These are phyloP conservation scores for Erannis defoliaria DNA, from an alignment of 2,888 invertebrate species.

Conservation along the genomic window DNA sequence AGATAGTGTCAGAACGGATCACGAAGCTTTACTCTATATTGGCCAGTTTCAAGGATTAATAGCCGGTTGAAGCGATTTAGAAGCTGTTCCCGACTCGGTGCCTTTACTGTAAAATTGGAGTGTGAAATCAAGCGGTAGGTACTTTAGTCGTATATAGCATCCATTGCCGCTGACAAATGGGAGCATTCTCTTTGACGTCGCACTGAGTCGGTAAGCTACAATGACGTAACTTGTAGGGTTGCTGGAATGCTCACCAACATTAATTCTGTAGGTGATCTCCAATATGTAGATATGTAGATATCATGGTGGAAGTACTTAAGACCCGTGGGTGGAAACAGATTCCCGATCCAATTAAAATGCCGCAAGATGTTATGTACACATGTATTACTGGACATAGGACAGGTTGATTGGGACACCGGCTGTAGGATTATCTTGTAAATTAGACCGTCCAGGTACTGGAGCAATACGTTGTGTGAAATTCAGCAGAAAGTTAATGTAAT, in stretches of 20 bases:
- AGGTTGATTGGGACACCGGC: neutral
- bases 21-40: conserved; percentile 10
- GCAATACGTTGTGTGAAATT: neutral
- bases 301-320: too few species aligned
- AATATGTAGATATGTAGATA: conserved; percentile 20
- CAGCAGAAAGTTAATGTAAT: too few species aligned
- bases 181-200: conserved; percentile 9
- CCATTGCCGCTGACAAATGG: conserved; percentile 32
- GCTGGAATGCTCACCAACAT: neutral
- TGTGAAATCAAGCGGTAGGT: conserved; percentile 18
- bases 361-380: neutral
- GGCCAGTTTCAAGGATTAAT: conserved; percentile 30
- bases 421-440: neutral
- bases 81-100: conserved; percentile 1
- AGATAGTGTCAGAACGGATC: conserved; percentile 12
- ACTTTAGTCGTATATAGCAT: conserved; percentile 16
- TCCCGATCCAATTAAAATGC: conserved; percentile 10
- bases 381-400: neutral
- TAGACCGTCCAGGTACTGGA: neutral
- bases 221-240: neutral
- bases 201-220: conserved; percentile 25
- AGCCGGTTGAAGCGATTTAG: conserved; percentile 24
- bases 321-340: neutral
- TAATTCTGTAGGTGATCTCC: conserved; percentile 3
- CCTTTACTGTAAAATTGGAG: conserved; percentile 11